Base-by-base conservation (phyloP, 2,888 invertebrate genomes). In the Pomacea canaliculata region DNA sequence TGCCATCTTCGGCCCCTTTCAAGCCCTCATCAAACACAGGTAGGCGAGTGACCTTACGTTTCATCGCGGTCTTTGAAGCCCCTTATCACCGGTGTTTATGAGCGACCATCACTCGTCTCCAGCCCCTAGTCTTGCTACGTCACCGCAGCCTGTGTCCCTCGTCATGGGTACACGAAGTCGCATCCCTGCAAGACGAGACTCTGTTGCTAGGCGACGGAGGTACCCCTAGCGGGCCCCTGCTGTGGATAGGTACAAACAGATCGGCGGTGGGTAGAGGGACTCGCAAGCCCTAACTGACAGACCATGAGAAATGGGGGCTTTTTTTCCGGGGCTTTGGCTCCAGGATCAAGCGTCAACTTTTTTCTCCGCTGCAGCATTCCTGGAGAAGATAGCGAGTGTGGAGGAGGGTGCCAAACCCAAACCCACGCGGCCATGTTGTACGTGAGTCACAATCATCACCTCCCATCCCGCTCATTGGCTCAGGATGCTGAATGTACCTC, bases 31-130 rank as follows among this genome's bases (percentile, higher is more conserved):
- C 70, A 70, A 70, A 70, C 70, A 70, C 70, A 27, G 16, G 51
- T 23, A 51, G 46, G 56, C 70, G 60, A 56, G 70, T 59, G 56
- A 18, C 51, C 70, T 56, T 27, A 23, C 70, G 51, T 56, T 59
- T 70, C 51, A 70, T 70, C 70, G 70, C 59, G 51, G 59, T 70
- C 70, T 70, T 70, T 70, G 70, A 70, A 60, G 70, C 70, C 59
- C 27, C 70, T 70, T 70, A 70, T 70, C 70, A 23, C n/a, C 27
- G 23, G 27, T 70, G 70, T 70, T 70, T 70, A 37, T 56, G 59
- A 27, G 56, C 48, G 59, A 70, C 70, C 59, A 51, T 70, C 70
- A 70, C 70, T 70, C 70, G 59, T 27, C 56, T 9, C 70, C 5
- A 59, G 27, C 70, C 9, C 70, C 56, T 27, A 70, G 7, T 59